Base-by-base conservation (phyloP, 37 sponge, comb jelly and placozoan genomes). In the Tethya wilhelma region DNA sequence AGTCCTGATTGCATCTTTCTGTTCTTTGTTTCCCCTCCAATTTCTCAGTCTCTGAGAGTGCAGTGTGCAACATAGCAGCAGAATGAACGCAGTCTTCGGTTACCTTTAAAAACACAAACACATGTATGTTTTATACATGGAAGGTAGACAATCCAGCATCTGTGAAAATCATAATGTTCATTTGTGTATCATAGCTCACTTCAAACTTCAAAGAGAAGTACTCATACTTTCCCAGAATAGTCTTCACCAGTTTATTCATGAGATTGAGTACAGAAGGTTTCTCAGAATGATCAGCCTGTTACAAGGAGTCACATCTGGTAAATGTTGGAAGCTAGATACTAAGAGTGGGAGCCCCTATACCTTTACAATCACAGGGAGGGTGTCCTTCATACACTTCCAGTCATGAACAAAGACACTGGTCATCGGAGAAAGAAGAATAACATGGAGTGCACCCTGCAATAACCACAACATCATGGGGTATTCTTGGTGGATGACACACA, bases 211-310 rank as follows among this genome's bases (percentile, higher is more conserved):
- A 39, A 5, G 75, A 26, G 75, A 87, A 74, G 57, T 56, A 74
- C 11, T 79, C 69, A 42, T 87, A 74, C 29, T 29, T 57, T n/a
- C 56, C 56, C 28, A 33, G 22, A 4, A 73, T 56, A 32, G 12
- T 60, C 5, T 2, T 56, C 0, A 74, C 57, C 0, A 80, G 34
- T 44, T 41, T 73, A 22, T 39, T 36, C 36, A 90, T 73, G 22
- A 89, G 64, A 2, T 64, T 73, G 32, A 58, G 63, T 28, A 89
- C 75, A 45, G 78, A 76, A 23, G 77, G 64, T 49, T 90, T 90
- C 66, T 90, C 91, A 26, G 91, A 90, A 25, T 89, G 90, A 25
- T 84, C 83, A 60, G 79, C 77, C 94, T 83, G 38, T 20, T n/a
- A 59, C 17, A 74, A 36, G 6, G 22, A 59, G 59, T 59, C 20